Base-by-base conservation (phyloP, 2,797 vertebrate species). In the Lacerta bilineata region DNA sequence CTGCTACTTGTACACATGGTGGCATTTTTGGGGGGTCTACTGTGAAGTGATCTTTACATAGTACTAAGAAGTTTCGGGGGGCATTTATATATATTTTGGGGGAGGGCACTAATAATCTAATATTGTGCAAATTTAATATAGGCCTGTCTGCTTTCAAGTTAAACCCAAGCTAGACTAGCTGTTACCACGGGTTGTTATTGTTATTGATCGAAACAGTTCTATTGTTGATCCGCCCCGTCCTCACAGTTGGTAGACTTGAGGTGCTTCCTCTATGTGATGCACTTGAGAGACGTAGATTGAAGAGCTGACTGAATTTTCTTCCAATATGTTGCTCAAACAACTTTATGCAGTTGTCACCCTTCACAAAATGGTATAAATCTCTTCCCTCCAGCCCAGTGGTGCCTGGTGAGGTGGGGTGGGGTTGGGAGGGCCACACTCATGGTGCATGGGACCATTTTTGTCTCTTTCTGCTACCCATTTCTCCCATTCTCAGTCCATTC, bases 131-230 rank as follows among this genome's bases (percentile, higher is more conserved):
- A 8, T 91, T 69, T 80, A 72, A 61, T 79, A 20, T 7, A 20
- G 10, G 5, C 78, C 18, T 64, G 2, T 64, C 29, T 79, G 84
- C n/a, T 87, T 93, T 64, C 87, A 69, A 6, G 2, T 75, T 15
- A 79, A 83, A 79, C 27, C 61, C 72, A 8, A 83, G 3, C 71
- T 80, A 89, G 0, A 11, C 27, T 25, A 76, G 69, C 20, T 8
- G 71, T 50, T 41, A 61, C 27, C 3, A 72, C 71, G 39, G 17
- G 81, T 9, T 20, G 83, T 84, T 50, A 87, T 80, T 80, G 33
- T 89, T 46, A 15, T n/a, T 69, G n/a, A 59, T 55, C 3, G 23
- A 72, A 72, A 50, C 64, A 75, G 25, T 61, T 9, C 15, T 85
- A 46, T 90, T 85, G 4, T 23, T 71, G 27, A 29, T 71, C n/a